A percentile compares a stretch with the other conserved stretches of the same genome.
Evolutionary conservation across 1,140 invertebrate species (phyloP).

Genomic region (Plodia interpunctella): DNA sequence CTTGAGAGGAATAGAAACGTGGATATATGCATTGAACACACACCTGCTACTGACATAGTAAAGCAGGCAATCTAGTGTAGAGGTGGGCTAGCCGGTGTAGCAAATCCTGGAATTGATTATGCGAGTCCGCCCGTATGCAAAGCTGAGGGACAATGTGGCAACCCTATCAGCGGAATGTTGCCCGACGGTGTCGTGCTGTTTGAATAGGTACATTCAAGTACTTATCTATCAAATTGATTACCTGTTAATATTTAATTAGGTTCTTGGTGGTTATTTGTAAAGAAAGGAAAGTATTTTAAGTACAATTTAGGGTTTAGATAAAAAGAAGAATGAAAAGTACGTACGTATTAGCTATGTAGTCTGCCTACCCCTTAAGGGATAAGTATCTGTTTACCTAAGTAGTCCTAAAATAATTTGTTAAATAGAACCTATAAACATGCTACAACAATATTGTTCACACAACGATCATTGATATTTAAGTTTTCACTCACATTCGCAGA

Average conservation of each 20-base stretch:
- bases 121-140: constrained; percentile 26
- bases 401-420: too few relatives aligned
- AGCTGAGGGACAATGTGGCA: constrained; percentile 18
- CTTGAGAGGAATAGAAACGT: too few relatives aligned
- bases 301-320: too few relatives aligned
- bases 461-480: not conserved
- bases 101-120: constrained; percentile 46
- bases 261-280: too few relatives aligned
- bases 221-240: not conserved
- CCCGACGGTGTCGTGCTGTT: constrained; percentile 9
- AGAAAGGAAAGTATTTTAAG: too few relatives aligned
- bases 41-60: not conserved
- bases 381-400: too few relatives aligned
- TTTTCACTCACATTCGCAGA: not conserved
- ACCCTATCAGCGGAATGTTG: constrained; percentile 33
- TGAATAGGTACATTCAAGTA: not conserved
- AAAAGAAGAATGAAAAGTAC: too few relatives aligned
- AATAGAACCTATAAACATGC: too few relatives aligned
- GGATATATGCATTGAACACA: too few relatives aligned
- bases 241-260: not conserved
- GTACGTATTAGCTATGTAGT: too few relatives aligned
- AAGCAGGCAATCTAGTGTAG: not conserved
- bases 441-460: not conserved
- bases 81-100: constrained; percentile 21
- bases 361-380: too few relatives aligned